Evolutionary conservation across 2,888 invertebrate species (phyloP), one percentile per base, ranked within the genome.

Genomic region (Andrena flavipes): DNA sequence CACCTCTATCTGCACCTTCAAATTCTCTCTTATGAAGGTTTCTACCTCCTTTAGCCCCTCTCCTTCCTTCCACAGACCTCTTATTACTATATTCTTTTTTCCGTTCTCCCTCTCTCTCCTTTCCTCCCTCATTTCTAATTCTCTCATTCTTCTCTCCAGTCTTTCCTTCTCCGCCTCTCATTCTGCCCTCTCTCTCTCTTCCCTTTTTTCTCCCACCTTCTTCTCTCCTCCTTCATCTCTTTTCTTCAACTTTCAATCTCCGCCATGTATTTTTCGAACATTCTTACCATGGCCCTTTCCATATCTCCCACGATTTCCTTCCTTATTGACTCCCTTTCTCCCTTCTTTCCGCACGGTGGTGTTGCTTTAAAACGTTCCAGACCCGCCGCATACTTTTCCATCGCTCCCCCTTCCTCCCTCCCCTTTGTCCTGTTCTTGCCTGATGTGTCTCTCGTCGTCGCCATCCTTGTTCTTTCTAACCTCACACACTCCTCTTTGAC

Each of bases 31-130:
- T 30, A 64, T 23, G 26, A 42, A 64, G 4, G 2, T 48, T 64
- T 64, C 26, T 29, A 26, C 67, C 49, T 6, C 29, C 30, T n/a
- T 10, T 6, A n/a, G 54, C 20, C 10, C 8, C n/a, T 30, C 67
- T 51, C n/a, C 51, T 30, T 30, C 51, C 30, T 48, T 26, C 67
- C 51, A 26, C 20, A 23, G n/a, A n/a, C 30, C 51, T 51, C n/a
- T 51, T 51, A 51, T 51, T 5, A 26, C 13, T 16, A 51, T 30
- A 7, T 51, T 67, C 4, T 16, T 26, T n/a, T 67, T 51, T 26
- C 67, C 33, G 7, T 48, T 23, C 67, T 51, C 51, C 67, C 67
- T 33, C 20, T 67, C 67, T 26, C n/a, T 49, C 29, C 10, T 67
- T 29, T 51, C 51, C 6, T 30, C 13, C 29, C 16, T n/a, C 67